Conservation (phyloP, 1,140 invertebrate species). For the Liolophura sinensis region DNA sequence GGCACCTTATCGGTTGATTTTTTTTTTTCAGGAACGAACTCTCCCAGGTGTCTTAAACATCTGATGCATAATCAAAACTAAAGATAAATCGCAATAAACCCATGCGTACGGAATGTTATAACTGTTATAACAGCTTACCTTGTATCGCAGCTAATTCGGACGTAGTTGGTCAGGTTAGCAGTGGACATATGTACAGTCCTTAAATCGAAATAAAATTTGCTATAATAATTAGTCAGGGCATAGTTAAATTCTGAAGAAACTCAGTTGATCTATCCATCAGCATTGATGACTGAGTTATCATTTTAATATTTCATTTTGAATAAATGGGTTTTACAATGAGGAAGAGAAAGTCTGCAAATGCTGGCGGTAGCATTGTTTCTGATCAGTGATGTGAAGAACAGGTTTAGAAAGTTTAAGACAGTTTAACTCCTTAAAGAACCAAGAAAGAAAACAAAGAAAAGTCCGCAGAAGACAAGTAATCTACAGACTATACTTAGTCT, state of each 20-base stretch:
- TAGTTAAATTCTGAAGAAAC: neutral
- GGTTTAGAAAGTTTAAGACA: neutral
- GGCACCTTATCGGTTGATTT: too few relatives aligned
- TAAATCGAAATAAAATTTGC: slow-evolving; percentile 1
- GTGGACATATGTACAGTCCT: slow-evolving; percentile 44
- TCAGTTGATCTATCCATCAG: neutral
- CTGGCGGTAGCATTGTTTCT: too few relatives aligned
- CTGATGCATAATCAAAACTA: too few relatives aligned
- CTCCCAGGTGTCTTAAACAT: too few relatives aligned
- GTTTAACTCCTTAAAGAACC: neutral
- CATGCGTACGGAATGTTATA: too few relatives aligned
- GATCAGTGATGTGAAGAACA: neutral
- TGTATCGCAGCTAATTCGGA: slow-evolving; percentile 42
- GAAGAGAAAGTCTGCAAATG: too few relatives aligned
- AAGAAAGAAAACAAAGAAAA: neutral
- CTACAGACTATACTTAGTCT: neutral
- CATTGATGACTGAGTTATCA: neutral
- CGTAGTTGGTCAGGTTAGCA: slow-evolving; percentile 31
- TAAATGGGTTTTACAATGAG: too few relatives aligned
- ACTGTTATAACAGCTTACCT: slow-evolving; percentile 18
- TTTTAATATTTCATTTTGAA: neutral
- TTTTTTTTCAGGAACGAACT: too few relatives aligned
- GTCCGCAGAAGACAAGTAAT: neutral
- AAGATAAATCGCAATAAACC: too few relatives aligned
- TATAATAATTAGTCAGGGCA: too few relatives aligned